Evolutionary conservation across 2,113 vertebrate species (phyloP).

Genomic region (Ochotona curzoniae): DNA sequence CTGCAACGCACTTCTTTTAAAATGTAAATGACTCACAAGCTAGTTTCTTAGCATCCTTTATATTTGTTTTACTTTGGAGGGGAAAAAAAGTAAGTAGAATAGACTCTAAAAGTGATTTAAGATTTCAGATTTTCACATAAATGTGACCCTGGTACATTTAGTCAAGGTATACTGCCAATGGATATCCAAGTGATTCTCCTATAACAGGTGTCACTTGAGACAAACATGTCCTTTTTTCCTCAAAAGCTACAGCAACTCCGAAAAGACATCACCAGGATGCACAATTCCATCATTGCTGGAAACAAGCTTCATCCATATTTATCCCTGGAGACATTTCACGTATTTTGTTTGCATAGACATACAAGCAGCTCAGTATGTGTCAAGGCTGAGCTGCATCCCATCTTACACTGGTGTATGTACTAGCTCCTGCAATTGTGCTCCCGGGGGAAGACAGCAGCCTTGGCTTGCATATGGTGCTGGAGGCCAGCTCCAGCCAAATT

Average conservation of each 20-base stretch:
- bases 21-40: conserved; percentile 7
- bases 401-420: neutral
- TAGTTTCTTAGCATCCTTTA: conserved; percentile 40
- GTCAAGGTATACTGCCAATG: neutral
- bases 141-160: neutral
- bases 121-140: neutral
- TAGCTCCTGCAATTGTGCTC: neutral
- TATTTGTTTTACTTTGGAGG: neutral
- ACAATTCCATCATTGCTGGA: neutral
- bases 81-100: neutral
- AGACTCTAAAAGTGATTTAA: neutral
- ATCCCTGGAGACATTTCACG: neutral
- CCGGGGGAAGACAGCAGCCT: no score
- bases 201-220: neutral
- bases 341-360: neutral
- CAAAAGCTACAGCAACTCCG: neutral
- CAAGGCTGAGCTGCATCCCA: neutral
- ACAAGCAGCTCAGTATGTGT: neutral
- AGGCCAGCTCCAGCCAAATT: no score
- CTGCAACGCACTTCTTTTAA: neutral
- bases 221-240: neutral
- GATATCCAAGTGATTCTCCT: neutral
- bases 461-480: no score
- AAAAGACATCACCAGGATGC: neutral
- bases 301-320: conserved; percentile 7